Percentiles rank a stretch among this genome's conserved stretches.
Conservation (phyloP, 2,888 invertebrate genomes). For the Fabriciana adippe region DNA sequence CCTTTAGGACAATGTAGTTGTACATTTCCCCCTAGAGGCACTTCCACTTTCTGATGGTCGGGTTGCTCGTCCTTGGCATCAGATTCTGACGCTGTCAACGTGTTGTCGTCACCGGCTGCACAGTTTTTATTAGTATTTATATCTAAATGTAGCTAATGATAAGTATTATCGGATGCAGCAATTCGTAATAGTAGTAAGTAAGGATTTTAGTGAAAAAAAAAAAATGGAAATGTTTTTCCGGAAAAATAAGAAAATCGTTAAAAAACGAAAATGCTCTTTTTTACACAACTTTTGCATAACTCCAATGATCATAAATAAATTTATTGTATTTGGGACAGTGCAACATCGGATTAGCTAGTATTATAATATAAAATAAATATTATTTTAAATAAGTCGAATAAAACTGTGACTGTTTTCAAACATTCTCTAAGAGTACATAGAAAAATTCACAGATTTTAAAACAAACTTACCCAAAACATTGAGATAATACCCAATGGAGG, state of each 20-base stretch:
- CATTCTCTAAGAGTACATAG: too few species aligned
- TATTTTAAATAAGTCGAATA: too few species aligned
- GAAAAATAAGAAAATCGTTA: too few species aligned
- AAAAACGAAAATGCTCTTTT: too few species aligned
- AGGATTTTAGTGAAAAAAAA: too few species aligned
- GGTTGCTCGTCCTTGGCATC: constrained; percentile 54
- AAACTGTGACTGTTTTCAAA: too few species aligned
- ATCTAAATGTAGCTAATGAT: not conserved
- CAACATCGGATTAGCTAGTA: not conserved
- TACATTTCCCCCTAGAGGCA: constrained; percentile 92
- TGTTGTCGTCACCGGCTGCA: constrained; percentile 57
- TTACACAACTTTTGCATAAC: too few species aligned
- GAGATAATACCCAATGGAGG: constrained; percentile 94
- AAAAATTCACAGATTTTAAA: too few species aligned
- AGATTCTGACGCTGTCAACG: constrained; percentile 53
- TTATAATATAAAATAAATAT: too few species aligned
- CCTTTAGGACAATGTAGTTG: constrained; percentile 93
- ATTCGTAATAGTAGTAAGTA: too few species aligned
- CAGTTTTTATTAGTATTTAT: not conserved
- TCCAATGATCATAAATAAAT: too few species aligned
- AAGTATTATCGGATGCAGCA: not conserved
- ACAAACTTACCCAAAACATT: constrained; percentile 91
- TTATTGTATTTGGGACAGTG: not conserved
- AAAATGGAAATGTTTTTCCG: too few species aligned
- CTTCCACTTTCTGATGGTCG: constrained; percentile 87